Base-by-base conservation (phyloP, 2,888 invertebrate species). In the Amiota minor region DNA sequence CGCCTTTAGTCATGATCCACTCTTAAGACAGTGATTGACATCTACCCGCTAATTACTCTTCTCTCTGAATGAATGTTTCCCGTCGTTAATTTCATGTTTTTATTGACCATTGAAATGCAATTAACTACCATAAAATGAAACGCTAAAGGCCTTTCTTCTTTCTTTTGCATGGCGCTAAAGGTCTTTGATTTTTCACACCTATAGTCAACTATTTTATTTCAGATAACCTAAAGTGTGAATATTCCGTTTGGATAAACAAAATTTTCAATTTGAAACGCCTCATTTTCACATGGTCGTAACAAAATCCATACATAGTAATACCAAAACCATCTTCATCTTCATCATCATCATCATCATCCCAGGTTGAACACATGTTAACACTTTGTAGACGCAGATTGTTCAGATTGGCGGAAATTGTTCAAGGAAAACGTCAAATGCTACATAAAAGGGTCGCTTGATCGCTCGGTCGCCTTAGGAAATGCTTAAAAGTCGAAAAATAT, bases 51-150 rank as follows among this genome's bases (percentile, higher is more conserved):
- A 35, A 35, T 35, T 35, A 35, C 35, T 2, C 35, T 35, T 35
- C 4, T 9, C 8, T n/a, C 11, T 59, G 59, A 20, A 18, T n/a
- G 59, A 10, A 3, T 18, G 59, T 18, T 82, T 82, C 82, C 82
- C 78, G 84, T 83, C 84, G 83, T 84, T 83, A 83, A 84, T 77
- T 77, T 74, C 62, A 6, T 35, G 0, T 72, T 77, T 84, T 82
- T 82, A 82, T 84, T 84, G 80, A 76, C 78, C 80, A 83, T 84
- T 77, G 83, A 81, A 80, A 81, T 76, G 83, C 83, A 82, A 83
- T 83, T 84, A 83, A 80, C 77, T 75, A 75, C 77, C 77, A 75
- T 83, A 84, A 81, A 80, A 76, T 59, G 35, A 35, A 35, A 2
- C 2, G 35, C 35, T 35, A 35, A 35, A 35, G 35, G 35, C 35